Evolutionary conservation across 2,797 vertebrate species (phyloP).

Genomic region (Centropyge bicolor): DNA sequence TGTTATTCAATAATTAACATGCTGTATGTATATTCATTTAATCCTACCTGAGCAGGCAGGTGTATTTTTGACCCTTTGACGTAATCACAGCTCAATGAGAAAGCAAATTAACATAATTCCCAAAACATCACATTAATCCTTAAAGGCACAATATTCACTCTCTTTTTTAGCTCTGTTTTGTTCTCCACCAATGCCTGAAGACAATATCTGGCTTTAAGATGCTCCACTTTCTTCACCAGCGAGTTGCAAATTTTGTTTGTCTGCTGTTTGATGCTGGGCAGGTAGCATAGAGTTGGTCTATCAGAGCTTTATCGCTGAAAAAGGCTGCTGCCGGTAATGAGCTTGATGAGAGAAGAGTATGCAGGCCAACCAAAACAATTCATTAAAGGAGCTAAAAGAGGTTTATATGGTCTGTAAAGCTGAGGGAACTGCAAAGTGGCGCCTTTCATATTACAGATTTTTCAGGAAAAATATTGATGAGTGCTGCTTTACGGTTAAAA

Average conservation of each 20-base stretch:
- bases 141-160: background rate
- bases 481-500: background rate
- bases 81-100: background rate
- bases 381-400: background rate
- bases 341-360: background rate
- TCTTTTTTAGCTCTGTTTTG: background rate
- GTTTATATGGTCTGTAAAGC: background rate
- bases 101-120: background rate
- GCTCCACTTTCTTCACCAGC: background rate
- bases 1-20: background rate
- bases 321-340: background rate
- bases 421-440: background rate
- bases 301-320: background rate
- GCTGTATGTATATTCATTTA: background rate
- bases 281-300: background rate
- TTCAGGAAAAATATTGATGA: background rate
- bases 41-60: too few species aligned
- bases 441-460: background rate
- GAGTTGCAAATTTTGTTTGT: background rate
- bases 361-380: background rate
- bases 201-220: background rate
- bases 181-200: background rate
- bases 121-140: background rate
- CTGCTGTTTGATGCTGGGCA: background rate
- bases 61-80: too few species aligned